A percentile compares a stretch with the other conserved stretches of the same genome.
Conservation (phyloP, 2,888 invertebrate genomes). For the Aporophyla lueneburgensis region DNA sequence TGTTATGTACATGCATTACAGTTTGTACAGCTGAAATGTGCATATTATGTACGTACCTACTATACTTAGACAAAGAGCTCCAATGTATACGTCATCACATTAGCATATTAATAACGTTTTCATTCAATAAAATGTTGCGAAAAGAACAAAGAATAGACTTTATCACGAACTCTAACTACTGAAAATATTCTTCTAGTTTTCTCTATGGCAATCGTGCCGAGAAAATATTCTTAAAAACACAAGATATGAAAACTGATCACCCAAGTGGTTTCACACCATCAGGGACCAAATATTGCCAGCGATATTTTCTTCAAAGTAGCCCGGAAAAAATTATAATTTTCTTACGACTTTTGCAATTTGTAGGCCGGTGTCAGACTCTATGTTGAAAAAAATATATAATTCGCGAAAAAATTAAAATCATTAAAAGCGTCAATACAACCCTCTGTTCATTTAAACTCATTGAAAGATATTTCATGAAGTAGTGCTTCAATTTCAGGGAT, state of each 20-base stretch:
- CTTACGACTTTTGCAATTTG: too few species aligned
- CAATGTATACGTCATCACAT: slow-evolving; percentile 13
- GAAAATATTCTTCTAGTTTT: background rate
- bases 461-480: too few species aligned
- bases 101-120: slow-evolving; percentile 8
- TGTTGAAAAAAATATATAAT: too few species aligned
- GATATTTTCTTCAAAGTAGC: too few species aligned
- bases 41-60: background rate
- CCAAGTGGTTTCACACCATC: background rate
- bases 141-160: background rate
- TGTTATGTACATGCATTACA: slow-evolving; percentile 7
- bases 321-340: too few species aligned
- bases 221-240: too few species aligned
- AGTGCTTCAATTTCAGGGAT: too few species aligned
- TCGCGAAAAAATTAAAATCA: too few species aligned
- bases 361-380: too few species aligned
- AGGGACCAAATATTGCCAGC: background rate
- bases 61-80: slow-evolving; percentile 15
- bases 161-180: background rate
- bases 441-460: too few species aligned
- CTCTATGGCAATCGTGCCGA: too few species aligned
- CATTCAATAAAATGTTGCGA: background rate
- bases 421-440: too few species aligned
- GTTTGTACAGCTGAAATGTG: slow-evolving; percentile 36
- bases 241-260: background rate